Percentiles rank a stretch among this genome's conserved stretches.
phyloP scores from a whole-genome alignment of 2,797 vertebrate species.

The Acanthurus tractus region DNA sequence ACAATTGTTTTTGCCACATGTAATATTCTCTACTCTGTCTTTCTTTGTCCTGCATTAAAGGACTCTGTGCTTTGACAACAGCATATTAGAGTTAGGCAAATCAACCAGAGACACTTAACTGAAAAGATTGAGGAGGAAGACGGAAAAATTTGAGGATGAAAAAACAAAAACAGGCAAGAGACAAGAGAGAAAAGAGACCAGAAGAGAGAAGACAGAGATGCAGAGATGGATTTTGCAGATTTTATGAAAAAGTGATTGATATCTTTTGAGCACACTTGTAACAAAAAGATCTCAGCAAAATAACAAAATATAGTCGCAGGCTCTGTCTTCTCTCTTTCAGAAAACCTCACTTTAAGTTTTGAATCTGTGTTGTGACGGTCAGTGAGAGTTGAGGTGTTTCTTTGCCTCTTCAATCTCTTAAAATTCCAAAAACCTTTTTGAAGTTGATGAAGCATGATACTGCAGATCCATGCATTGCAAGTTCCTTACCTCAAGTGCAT shows the following conservation, averaged over 20 bases:
- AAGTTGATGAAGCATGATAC: background rate
- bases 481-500: background rate
- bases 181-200: conserved; percentile 3
- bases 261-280: too few species aligned
- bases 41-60: background rate
- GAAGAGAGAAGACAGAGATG: background rate
- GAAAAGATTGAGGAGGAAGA: background rate
- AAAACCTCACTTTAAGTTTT: background rate
- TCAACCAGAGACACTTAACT: background rate
- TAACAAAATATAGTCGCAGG: too few species aligned
- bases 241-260: too few species aligned
- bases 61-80: background rate
- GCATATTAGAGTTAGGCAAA: background rate
- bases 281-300: background rate
- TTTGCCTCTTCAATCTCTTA: background rate
- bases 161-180: background rate
- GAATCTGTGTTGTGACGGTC: background rate
- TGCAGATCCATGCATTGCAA: background rate
- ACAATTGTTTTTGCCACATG: background rate
- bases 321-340: background rate
- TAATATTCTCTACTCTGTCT: background rate
- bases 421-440: background rate
- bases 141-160: background rate
- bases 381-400: background rate
- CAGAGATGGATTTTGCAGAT: too few species aligned